These are phyloP conservation scores for Conchocele bisecta DNA, from an alignment of 2,888 invertebrate genomes.

Conservation along the genomic window DNA sequence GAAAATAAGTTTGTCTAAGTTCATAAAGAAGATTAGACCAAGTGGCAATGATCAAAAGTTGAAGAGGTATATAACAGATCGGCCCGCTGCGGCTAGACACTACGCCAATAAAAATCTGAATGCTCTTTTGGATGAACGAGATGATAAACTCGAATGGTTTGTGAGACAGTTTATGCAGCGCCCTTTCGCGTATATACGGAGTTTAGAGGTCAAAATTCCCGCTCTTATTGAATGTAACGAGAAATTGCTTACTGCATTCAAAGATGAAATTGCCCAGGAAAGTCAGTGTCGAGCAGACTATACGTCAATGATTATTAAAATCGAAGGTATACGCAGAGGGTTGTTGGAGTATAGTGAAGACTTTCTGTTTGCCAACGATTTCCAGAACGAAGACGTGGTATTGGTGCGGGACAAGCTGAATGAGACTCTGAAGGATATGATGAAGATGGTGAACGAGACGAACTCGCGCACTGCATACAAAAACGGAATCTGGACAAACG, in stretches of 20 bases:
- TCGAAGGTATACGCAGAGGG: slow-evolving; percentile 61
- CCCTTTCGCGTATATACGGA: slow-evolving; percentile 49
- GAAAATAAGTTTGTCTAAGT: no score
- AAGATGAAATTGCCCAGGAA: slow-evolving; percentile 53
- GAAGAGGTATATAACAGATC: slow-evolving; percentile 41
- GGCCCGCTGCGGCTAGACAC: slow-evolving; percentile 34
- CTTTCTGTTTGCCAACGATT: slow-evolving; percentile 59
- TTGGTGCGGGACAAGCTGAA: no score
- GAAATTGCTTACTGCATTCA: slow-evolving; percentile 62
- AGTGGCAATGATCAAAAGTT: no score
- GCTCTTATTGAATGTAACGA: slow-evolving; percentile 67
- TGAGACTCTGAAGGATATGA: no score
- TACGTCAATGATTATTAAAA: slow-evolving; percentile 52
- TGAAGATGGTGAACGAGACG: no score
- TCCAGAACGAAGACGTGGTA: slow-evolving; percentile 54
- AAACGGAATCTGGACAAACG: no score
- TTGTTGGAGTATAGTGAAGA: slow-evolving; percentile 59
- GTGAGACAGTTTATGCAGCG: slow-evolving; percentile 48
- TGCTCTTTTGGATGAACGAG: slow-evolving; percentile 44
- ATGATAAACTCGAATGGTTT: slow-evolving; percentile 41
- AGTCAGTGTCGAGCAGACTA: slow-evolving; percentile 50
- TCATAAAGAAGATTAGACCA: no score
- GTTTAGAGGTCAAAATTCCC: slow-evolving; percentile 58
- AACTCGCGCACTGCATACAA: no score
- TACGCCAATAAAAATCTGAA: slow-evolving; percentile 53